Percentiles rank a stretch among this genome's conserved stretches.
These are phyloP conservation scores for Oscheius onirici DNA, from an alignment of 2,888 invertebrate species.

Conservation along the genomic window DNA sequence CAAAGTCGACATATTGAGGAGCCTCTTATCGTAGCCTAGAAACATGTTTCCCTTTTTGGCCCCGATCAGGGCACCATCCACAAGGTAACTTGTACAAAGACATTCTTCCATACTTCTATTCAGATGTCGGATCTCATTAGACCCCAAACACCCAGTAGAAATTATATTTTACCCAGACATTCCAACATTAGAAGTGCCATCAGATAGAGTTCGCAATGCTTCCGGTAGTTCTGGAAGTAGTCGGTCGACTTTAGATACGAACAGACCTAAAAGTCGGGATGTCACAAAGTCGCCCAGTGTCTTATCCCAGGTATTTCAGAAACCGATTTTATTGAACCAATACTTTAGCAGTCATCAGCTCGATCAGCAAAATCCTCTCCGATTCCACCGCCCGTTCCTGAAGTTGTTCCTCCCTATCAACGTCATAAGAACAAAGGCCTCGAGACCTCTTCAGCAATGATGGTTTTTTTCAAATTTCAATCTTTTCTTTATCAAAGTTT, in stretches of 20 bases:
- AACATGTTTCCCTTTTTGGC: conserved; percentile 56
- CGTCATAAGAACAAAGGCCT: conserved; percentile 55
- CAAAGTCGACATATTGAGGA: conserved; percentile 15
- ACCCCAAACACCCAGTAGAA: conserved; percentile 24
- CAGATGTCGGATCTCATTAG: conserved; percentile 24
- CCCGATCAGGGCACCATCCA: conserved; percentile 37
- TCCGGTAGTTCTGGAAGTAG: conserved; percentile 20
- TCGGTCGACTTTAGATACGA: conserved; percentile 15
- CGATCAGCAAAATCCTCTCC: conserved; percentile 60
- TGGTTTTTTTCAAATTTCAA: conserved; percentile 31
- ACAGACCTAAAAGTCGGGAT: conserved; percentile 11
- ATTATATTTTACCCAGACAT: conserved; percentile 14
- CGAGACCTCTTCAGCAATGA: conserved; percentile 57
- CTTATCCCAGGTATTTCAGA: background rate
- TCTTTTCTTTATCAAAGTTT: background rate
- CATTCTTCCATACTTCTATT: no score
- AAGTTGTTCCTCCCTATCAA: conserved; percentile 40
- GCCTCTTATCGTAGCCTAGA: conserved; percentile 22
- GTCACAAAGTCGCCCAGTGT: conserved; percentile 8
- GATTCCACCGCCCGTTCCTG: conserved; percentile 41
- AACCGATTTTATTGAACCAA: background rate
- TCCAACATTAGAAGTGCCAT: conserved; percentile 5
- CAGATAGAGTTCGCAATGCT: conserved; percentile 2
- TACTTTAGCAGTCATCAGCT: conserved; percentile 40
- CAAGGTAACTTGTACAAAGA: conserved; percentile 6